These are phyloP conservation scores for Drosophila subobscura DNA, from an alignment of 1,140 invertebrate species.

Conservation along the genomic window DNA sequence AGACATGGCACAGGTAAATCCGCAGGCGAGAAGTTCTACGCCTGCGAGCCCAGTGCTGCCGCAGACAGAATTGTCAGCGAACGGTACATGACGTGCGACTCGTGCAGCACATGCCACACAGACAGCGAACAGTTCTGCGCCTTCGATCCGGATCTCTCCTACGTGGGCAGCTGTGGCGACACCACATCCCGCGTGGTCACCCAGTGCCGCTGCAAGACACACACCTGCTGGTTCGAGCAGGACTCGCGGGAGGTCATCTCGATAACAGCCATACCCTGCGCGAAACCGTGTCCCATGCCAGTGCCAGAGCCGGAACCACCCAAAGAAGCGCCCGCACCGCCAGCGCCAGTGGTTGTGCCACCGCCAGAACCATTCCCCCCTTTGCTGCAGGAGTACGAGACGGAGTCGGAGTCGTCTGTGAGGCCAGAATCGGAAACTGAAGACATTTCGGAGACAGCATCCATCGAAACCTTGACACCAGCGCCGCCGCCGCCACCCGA, in stretches of 20 bases:
- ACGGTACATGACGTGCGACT: too few species aligned
- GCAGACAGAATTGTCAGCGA: too few species aligned
- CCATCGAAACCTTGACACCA: background rate
- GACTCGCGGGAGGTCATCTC: conserved; percentile 27
- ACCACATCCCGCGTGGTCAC: background rate
- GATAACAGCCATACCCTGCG: background rate
- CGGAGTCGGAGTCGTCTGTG: too few species aligned
- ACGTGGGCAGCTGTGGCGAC: conserved; percentile 19
- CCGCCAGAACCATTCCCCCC: too few species aligned
- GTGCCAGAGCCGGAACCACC: conserved; percentile 2
- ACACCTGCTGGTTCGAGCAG: background rate
- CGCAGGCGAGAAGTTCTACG: background rate
- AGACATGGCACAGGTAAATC: conserved; percentile 27
- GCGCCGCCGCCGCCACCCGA: background rate
- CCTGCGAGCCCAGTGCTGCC: background rate
- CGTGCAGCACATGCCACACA: too few species aligned
- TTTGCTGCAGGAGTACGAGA: too few species aligned
- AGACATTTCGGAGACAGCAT: too few species aligned
- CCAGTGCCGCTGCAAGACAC: background rate
- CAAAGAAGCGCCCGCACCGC: background rate
- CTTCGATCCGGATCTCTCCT: too few species aligned
- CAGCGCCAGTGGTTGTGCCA: background rate
- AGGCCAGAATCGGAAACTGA: too few species aligned
- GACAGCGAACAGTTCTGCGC: background rate
- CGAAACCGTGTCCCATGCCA: background rate